Evolutionary conservation across 1,140 invertebrate species (phyloP).

Genomic region (Pseudachorutes palmiensis): DNA sequence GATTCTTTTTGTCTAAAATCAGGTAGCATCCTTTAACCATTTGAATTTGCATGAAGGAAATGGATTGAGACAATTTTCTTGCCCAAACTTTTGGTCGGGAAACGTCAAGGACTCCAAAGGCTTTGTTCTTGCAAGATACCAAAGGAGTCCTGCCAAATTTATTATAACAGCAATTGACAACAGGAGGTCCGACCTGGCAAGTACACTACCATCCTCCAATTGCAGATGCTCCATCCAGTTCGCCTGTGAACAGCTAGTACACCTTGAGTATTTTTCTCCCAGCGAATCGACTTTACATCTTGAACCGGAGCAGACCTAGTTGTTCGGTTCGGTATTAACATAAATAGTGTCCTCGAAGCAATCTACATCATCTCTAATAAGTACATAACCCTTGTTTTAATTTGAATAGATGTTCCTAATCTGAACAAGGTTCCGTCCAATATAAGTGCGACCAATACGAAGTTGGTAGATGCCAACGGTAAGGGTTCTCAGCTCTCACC

Average conservation of each 20-base stretch:
- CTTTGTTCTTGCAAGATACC: constrained; percentile 18
- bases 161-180: constrained; percentile 20
- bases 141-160: constrained; percentile 10
- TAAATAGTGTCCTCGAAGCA: not conserved
- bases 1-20: too few relatives aligned
- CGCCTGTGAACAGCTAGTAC: not conserved
- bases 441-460: constrained; percentile 14
- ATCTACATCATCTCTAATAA: not conserved
- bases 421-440: not conserved
- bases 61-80: too few relatives aligned
- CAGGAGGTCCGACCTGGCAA: constrained; percentile 21
- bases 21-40: too few relatives aligned
- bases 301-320: not conserved
- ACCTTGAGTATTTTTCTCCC: not conserved
- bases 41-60: too few relatives aligned
- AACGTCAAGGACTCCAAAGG: too few relatives aligned
- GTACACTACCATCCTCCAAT: constrained; percentile 22
- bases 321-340: not conserved
- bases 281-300: not conserved
- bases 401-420: too few relatives aligned
- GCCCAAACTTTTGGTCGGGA: too few relatives aligned
- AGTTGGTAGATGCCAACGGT: constrained; percentile 24
- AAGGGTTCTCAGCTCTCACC: constrained; percentile 9
- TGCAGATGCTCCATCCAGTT: not conserved
- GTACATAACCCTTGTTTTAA: too few relatives aligned